Evolutionary conservation across 2,888 invertebrate species (phyloP).

Genomic region (Ferrisia virgata): DNA sequence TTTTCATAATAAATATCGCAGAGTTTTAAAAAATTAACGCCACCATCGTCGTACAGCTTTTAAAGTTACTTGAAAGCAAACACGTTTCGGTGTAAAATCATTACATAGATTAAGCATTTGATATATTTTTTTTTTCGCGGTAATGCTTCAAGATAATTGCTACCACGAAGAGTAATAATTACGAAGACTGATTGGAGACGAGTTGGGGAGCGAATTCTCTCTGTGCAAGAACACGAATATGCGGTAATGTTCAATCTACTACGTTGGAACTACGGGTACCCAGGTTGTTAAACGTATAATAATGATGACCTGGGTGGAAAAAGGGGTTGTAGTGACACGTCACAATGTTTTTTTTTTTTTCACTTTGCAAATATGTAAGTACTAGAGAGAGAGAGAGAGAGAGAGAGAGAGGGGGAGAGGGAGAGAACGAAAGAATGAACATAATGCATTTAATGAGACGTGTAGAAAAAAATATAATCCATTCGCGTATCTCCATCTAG

Average conservation of each 20-base stretch:
- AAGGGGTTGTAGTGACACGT: not conserved
- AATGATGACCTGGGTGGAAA: too few relatives aligned
- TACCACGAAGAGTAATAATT: not conserved
- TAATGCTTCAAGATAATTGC: constrained; percentile 3
- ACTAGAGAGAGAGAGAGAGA: not conserved
- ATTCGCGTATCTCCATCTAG: not conserved
- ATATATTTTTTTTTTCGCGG: not conserved
- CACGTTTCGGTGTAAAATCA: not conserved
- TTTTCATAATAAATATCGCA: not conserved
- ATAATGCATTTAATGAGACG: constrained; percentile 1
- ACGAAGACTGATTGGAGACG: not conserved
- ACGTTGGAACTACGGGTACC: not conserved
- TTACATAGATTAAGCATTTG: not conserved
- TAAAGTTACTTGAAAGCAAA: not conserved
- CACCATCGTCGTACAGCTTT: not conserved
- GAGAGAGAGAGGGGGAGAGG: not conserved
- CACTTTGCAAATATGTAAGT: not conserved
- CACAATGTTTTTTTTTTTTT: not conserved
- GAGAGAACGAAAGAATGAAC: not conserved
- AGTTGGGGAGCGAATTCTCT: not conserved
- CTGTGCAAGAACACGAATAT: not conserved
- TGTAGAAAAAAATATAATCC: not conserved
- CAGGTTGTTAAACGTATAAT: too few relatives aligned
- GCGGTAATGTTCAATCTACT: not conserved
- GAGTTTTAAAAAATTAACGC: constrained; percentile 10